Evolutionary conservation across 1,140 invertebrate genomes (phyloP), one percentile per base, ranked within the genome.

Genomic region (Zaprionus tsacasi): DNA sequence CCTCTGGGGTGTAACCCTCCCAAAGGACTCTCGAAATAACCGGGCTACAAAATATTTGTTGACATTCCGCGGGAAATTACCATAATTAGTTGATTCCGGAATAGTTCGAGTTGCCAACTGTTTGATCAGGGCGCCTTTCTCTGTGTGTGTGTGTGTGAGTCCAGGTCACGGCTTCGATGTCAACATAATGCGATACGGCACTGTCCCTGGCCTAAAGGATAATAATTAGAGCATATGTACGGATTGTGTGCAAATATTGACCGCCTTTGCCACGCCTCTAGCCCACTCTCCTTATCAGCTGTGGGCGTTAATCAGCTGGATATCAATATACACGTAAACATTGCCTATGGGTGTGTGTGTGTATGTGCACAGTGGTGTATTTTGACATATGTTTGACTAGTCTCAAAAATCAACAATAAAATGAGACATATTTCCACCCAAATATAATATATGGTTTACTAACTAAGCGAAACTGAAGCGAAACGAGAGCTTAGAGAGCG

Each of bases 181-280:
- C 81, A 79, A 77, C 77, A 80, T 77, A 80, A 83, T 82, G 77
- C 77, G 72, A 54, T 65, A 65, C 78, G 70, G 27, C 27, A 30
- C 27, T 30, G 27, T 30, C 27, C 27, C 1, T 30, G 27, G 66
- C 81, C 69, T 75, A 85, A 85, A 78, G 83, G 78, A 88, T 89
- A 83, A 88, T 88, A 88, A 88, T 88, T 89, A 88, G 85, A 88
- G 83, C 83, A 88, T 88, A 88, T 89, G 83, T 88, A 88, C 85
- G 83, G 83, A 88, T 88, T 88, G 85, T 89, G 71, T 80, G 81
- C 83, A 89, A 88, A 88, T 89, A 88, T 89, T 88, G 82, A 88
- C 79, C 17, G 17, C 60, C 64, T 40, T 61, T 61, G 36, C 54
- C 56, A 10, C 21, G 10, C 38, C n/a, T 17, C 30, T 13, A 40